These are phyloP conservation scores for Ridgeia piscesae DNA, from an alignment of 1,140 invertebrate genomes.

Conservation along the genomic window DNA sequence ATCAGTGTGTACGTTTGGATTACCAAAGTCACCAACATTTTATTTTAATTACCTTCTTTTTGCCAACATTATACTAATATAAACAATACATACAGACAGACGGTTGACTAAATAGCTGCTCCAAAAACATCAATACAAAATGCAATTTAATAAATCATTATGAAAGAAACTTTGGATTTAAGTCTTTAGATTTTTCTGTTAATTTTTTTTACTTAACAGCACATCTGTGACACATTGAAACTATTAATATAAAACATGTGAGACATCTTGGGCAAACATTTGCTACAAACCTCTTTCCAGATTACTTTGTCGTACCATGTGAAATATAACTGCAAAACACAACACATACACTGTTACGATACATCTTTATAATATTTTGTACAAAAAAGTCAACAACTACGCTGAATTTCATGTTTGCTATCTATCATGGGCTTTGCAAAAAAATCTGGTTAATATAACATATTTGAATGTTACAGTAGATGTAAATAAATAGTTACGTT, in stretches of 20 bases:
- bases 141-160: not conserved
- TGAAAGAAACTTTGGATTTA: not conserved
- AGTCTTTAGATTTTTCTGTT: not conserved
- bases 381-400: not conserved
- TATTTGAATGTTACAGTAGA: too few relatives aligned
- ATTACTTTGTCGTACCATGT: not conserved
- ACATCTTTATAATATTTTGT: constrained; percentile 20
- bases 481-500: too few relatives aligned
- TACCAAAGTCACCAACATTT: too few relatives aligned
- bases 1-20: too few relatives aligned
- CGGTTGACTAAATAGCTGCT: not conserved
- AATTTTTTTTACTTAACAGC: not conserved
- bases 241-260: not conserved
- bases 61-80: not conserved
- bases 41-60: not conserved
- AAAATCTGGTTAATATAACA: not conserved
- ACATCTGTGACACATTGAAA: not conserved
- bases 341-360: not conserved
- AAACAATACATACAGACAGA: not conserved
- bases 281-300: not conserved
- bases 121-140: not conserved
- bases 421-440: too few relatives aligned
- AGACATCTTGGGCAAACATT: not conserved
- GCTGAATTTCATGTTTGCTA: not conserved
- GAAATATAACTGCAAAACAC: not conserved